Evolutionary conservation across 2,113 vertebrate genomes (phyloP), one percentile per base, ranked within the genome.

Genomic region (Struthidea cinerea): DNA sequence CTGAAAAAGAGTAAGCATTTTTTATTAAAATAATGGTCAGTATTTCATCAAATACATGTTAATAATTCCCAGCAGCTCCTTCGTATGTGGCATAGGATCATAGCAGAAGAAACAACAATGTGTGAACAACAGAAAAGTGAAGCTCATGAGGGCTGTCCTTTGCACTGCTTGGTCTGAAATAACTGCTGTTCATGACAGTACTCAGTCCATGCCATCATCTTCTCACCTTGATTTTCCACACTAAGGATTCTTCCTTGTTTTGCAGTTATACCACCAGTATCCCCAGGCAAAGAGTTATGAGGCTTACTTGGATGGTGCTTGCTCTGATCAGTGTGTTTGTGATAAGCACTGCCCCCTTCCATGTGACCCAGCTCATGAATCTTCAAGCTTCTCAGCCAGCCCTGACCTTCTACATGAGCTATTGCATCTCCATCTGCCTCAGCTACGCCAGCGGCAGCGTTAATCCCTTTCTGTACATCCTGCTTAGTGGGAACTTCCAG

Each of bases 391-490:
- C 75, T 52, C 93, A 97, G 56, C 97, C 89, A 5, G 71, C 92
- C 0, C 63, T 97, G 61, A 94, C 91, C 32, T 98, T 98, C 94
- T 96, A 92, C 1, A 12, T 97, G 39, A 95, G 91, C 95, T 98
- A 96, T 81, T 97, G 96, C n/a, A 30, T 95, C 64, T 97, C 96
- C 37, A 91, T 97, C 74, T 98, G 97, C 87, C 96, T 98, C 89
- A 98, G 97, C 87, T 98, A 97, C 3, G 53, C 96, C 74, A 96
- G 95, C 87, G 98, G 97, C 87, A 96, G 94, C 56, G 76, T 97
- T 75, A 98, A 97, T 60, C 96, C 97, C 80, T 97, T 98, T 82
- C 96, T 97, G 33, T 97, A 97, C 86, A 95, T 97, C 69, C 78
- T 97, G 23, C 81, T 98, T 60, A 98, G 96, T 86, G 94, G 92